phyloP scores from a whole-genome alignment of 2,888 invertebrate genomes.

The Endomychus coccineus region DNA sequence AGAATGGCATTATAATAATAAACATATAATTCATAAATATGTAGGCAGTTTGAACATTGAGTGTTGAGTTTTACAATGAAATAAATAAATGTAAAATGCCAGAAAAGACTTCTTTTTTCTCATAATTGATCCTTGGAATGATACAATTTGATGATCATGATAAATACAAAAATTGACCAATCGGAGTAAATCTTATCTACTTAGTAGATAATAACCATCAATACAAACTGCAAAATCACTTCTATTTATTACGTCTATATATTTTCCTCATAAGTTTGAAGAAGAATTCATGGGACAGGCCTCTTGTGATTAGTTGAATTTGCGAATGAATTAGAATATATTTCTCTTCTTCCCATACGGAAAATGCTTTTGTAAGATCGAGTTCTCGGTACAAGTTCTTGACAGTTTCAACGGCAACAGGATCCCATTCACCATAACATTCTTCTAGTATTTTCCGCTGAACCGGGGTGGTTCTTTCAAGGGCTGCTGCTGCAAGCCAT shows the following conservation, averaged over 20 bases:
- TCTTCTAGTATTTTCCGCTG: slow-evolving; percentile 68
- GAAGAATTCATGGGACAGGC: slow-evolving; percentile 73
- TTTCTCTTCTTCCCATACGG: slow-evolving; percentile 74
- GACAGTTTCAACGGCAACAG: slow-evolving; percentile 58
- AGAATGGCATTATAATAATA: too few relatives aligned
- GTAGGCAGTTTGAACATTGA: too few relatives aligned
- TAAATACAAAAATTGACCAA: too few relatives aligned
- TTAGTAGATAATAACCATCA: too few relatives aligned
- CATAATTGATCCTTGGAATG: too few relatives aligned
- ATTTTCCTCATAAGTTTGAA: slow-evolving; percentile 75
- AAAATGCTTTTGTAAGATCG: slow-evolving; percentile 66
- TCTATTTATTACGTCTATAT: slow-evolving; percentile 62
- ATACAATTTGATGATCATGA: too few relatives aligned
- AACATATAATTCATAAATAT: too few relatives aligned
- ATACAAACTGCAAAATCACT: background rate
- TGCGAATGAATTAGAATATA: slow-evolving; percentile 74
- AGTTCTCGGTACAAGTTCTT: slow-evolving; percentile 72
- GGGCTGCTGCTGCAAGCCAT: slow-evolving; percentile 86
- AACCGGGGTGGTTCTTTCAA: slow-evolving; percentile 65
- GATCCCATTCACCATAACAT: slow-evolving; percentile 65
- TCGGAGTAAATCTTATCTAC: too few relatives aligned
- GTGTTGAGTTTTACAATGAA: too few relatives aligned
- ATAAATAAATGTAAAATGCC: too few relatives aligned
- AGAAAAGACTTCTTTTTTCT: too few relatives aligned
- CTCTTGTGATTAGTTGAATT: slow-evolving; percentile 76